Conservation (phyloP, 2,113 vertebrate species). For the Indri indri region DNA sequence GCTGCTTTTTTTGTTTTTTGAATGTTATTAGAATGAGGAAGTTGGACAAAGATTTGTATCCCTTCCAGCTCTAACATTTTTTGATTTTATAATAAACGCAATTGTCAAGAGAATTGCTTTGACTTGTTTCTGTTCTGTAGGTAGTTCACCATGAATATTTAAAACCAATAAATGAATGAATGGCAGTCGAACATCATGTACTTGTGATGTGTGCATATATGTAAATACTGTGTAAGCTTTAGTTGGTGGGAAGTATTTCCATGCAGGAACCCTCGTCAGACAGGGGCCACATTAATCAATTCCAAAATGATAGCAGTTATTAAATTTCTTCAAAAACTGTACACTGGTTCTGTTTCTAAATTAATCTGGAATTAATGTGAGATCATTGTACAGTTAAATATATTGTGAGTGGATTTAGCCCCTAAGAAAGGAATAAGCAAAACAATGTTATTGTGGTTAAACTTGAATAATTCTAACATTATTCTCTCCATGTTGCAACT, state of each 20-base stretch:
- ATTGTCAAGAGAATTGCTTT: not conserved
- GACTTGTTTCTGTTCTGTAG: not conserved
- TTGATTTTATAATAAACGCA: not conserved
- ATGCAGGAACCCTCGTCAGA: not conserved
- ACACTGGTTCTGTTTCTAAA: not conserved
- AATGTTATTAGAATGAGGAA: conserved; percentile 10
- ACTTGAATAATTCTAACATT: conserved; percentile 25
- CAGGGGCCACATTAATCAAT: not conserved
- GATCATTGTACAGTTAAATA: not conserved
- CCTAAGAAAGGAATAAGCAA: conserved; percentile 6
- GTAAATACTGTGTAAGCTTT: not conserved
- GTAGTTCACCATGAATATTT: not conserved
- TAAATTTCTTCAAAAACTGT: not conserved
- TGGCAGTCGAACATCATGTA: not conserved
- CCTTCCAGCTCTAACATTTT: not conserved
- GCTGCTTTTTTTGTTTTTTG: not conserved
- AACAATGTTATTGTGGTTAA: conserved; percentile 23
- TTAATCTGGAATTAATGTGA: conserved; percentile 16
- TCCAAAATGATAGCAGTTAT: not conserved
- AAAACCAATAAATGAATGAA: not conserved
- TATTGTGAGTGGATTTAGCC: not conserved
- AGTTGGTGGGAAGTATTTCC: not conserved
- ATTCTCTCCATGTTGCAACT: conserved; percentile 26
- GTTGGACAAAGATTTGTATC: not conserved
- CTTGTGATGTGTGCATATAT: not conserved